Percentiles rank a stretch among this genome's conserved stretches.
Conservation (phyloP, 1,140 invertebrate species). For the Medauroidea extradentata region DNA sequence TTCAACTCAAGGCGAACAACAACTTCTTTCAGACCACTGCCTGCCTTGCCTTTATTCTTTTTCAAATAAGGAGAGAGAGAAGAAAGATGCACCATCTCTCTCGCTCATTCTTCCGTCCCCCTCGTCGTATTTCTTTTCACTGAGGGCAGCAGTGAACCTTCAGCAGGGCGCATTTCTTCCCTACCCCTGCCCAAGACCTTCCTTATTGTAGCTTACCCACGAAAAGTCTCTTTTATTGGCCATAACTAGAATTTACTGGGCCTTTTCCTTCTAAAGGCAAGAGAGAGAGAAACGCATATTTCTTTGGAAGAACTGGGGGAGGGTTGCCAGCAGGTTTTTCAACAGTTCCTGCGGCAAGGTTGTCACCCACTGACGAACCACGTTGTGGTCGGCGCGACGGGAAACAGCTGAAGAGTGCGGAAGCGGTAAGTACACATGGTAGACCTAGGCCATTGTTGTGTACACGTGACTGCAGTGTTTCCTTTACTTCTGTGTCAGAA, state of each 20-base stretch:
- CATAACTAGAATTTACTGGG: conserved; percentile 3
- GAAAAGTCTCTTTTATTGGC: conserved; percentile 6
- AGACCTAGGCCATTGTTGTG: too few species aligned
- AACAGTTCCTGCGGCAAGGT: too few species aligned
- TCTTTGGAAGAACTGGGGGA: too few species aligned
- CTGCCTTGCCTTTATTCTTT: background rate
- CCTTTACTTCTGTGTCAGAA: too few species aligned
- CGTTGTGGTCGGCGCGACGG: too few species aligned
- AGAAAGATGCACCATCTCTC: too few species aligned
- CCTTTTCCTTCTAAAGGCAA: background rate
- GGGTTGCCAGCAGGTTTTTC: too few species aligned
- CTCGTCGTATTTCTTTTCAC: background rate
- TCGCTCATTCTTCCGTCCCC: background rate
- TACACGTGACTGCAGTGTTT: too few species aligned
- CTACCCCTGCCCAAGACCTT: background rate
- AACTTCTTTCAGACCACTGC: background rate
- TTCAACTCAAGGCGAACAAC: conserved; percentile 3
- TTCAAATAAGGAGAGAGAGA: conserved; percentile 1
- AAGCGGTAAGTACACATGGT: too few species aligned
- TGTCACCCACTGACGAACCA: too few species aligned
- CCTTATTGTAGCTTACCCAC: background rate
- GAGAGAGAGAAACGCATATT: background rate
- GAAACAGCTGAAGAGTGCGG: too few species aligned
- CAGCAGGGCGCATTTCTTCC: conserved; percentile 5
- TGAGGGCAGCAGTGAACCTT: background rate